Conservation (phyloP, 2,888 invertebrate genomes). For the Dromius quadrimaculatus region DNA sequence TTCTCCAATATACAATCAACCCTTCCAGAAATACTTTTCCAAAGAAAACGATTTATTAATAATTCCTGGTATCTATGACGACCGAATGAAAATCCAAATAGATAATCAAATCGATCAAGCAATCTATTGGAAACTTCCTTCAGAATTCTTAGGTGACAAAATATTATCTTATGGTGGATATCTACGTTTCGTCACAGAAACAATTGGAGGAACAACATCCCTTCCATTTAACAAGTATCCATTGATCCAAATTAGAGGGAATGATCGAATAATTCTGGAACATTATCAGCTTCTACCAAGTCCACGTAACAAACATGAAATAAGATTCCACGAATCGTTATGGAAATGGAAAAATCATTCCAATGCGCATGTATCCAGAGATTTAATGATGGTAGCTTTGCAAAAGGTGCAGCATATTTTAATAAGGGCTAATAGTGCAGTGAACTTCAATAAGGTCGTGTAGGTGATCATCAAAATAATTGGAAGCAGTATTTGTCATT, state of each 20-base stretch:
- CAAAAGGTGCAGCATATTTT: slow-evolving; percentile 87
- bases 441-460: slow-evolving; percentile 71
- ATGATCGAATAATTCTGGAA: slow-evolving; percentile 79
- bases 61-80: slow-evolving; percentile 73
- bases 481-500: neutral
- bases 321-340: slow-evolving; percentile 80
- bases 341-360: slow-evolving; percentile 72
- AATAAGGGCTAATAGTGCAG: slow-evolving; percentile 78
- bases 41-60: slow-evolving; percentile 70
- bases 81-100: slow-evolving; percentile 68
- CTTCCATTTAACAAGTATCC: slow-evolving; percentile 74
- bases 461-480: slow-evolving; percentile 61
- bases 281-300: slow-evolving; percentile 70
- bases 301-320: slow-evolving; percentile 69
- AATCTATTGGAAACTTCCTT: slow-evolving; percentile 86
- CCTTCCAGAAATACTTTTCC: slow-evolving; percentile 32
- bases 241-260: slow-evolving; percentile 84
- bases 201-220: slow-evolving; percentile 72
- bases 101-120: slow-evolving; percentile 73
- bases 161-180: slow-evolving; percentile 93
- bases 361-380: slow-evolving; percentile 74
- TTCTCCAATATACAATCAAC: slow-evolving; percentile 30
- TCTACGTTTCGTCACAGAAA: slow-evolving; percentile 81
- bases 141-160: slow-evolving; percentile 86
- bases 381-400: slow-evolving; percentile 91